phyloP scores from a whole-genome alignment of 2,888 invertebrate species.

The Endotricha flammealis region DNA sequence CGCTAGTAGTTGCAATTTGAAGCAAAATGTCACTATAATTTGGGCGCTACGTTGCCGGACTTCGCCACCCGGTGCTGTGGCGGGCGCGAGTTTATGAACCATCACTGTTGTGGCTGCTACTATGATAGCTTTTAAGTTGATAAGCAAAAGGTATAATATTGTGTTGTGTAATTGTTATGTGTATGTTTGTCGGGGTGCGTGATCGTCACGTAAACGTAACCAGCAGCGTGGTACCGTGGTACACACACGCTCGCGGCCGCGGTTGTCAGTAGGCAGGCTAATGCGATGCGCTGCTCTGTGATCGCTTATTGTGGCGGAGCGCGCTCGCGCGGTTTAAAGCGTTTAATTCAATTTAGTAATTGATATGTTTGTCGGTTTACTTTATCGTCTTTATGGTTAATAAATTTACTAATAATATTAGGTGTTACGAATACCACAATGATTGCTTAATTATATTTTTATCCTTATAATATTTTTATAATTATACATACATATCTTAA shows the following conservation, averaged over 20 bases:
- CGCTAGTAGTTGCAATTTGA: constrained; percentile 57
- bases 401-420: too few relatives aligned
- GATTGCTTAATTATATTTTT: too few relatives aligned
- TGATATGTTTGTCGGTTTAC: constrained; percentile 69
- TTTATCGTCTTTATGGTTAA: constrained; percentile 38
- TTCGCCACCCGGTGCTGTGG: constrained; percentile 69
- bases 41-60: constrained; percentile 76
- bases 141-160: constrained; percentile 40
- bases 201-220: constrained; percentile 74
- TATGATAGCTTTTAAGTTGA: constrained; percentile 32
- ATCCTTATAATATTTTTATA: too few relatives aligned
- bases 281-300: constrained; percentile 64
- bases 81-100: constrained; percentile 59
- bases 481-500: too few relatives aligned
- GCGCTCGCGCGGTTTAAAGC: constrained; percentile 67
- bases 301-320: constrained; percentile 70
- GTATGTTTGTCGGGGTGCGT: constrained; percentile 54
- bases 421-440: too few relatives aligned
- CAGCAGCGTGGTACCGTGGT: too few relatives aligned
- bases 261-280: constrained; percentile 75
- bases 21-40: constrained; percentile 71
- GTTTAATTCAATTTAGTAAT: constrained; percentile 78
- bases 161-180: constrained; percentile 33
- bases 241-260: constrained; percentile 66
- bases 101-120: constrained; percentile 39